Conservation (phyloP, 2,797 vertebrate species). For the Gymnoscopelus braueri region DNA sequence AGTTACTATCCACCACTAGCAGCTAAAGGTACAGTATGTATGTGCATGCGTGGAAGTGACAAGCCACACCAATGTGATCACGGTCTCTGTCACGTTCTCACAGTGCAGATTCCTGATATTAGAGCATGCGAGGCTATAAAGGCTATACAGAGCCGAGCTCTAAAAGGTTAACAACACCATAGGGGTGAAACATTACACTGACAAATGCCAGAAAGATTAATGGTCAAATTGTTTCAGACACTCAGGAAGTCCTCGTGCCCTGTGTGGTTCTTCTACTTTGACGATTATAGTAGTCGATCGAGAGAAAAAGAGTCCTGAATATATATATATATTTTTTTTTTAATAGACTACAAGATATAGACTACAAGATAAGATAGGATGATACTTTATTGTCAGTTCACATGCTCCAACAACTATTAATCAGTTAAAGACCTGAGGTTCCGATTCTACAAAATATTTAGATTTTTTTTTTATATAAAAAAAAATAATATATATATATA, state of each 20-base stretch:
- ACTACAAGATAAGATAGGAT: not conserved
- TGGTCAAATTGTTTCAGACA: not conserved
- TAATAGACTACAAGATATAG: no score
- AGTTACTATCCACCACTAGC: no score
- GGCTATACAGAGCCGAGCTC: no score
- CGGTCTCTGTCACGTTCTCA: not conserved
- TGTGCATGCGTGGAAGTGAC: slow-evolving; percentile 29
- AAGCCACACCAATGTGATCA: slow-evolving; percentile 3
- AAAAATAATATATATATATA: no score
- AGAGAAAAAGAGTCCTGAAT: not conserved
- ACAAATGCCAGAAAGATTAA: not conserved
- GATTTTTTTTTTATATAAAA: no score
- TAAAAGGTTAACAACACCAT: not conserved
- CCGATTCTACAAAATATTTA: no score
- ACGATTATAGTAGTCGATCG: not conserved
- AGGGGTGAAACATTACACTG: not conserved
- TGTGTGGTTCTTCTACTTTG: not conserved
- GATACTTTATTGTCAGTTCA: no score
- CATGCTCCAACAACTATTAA: no score
- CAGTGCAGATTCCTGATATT: not conserved
- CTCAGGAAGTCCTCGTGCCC: not conserved
- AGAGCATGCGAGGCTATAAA: not conserved
- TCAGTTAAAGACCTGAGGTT: no score
- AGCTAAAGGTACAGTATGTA: not conserved
- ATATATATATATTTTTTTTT: no score